Percentiles rank a stretch among this genome's conserved stretches.
Conservation (phyloP, 2,113 vertebrate genomes). For the Pungitius pungitius region DNA sequence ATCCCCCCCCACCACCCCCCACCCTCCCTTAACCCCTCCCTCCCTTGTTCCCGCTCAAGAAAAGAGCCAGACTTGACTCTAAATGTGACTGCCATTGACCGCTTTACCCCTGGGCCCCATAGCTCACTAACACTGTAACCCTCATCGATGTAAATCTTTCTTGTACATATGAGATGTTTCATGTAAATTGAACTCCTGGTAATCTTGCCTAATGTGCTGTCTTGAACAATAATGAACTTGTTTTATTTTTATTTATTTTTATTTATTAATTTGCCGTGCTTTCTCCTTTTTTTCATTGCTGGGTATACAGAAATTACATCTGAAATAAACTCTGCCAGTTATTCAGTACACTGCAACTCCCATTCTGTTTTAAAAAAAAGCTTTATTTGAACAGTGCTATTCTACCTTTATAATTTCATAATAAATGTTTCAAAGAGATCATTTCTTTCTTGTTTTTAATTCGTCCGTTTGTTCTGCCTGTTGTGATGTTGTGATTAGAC, state of each 20-base stretch:
- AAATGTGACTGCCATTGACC: conserved; percentile 77
- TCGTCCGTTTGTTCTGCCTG: conserved; percentile 55
- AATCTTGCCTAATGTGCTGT: conserved; percentile 85
- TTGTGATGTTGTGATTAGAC: conserved; percentile 45
- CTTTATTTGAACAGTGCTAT: conserved; percentile 82
- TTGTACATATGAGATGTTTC: conserved; percentile 84
- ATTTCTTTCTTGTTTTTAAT: conserved; percentile 72
- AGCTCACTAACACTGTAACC: conserved; percentile 72
- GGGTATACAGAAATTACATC: conserved; percentile 70
- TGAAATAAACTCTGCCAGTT: conserved; percentile 76
- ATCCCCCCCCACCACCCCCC: not conserved
- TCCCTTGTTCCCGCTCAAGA: conserved; percentile 45
- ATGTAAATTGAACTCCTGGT: conserved; percentile 84
- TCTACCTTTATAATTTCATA: conserved; percentile 83
- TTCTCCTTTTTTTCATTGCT: conserved; percentile 46
- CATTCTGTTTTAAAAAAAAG: conserved; percentile 70
- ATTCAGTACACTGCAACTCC: conserved; percentile 67
- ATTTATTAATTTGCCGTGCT: conserved; percentile 60
- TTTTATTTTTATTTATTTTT: conserved; percentile 59
- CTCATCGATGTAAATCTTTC: conserved; percentile 78
- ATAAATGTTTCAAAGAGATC: conserved; percentile 84
- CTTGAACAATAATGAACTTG: conserved; percentile 81
- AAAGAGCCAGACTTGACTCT: conserved; percentile 69
- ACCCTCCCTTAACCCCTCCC: conserved; percentile 16
- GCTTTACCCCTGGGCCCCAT: conserved; percentile 67